phyloP scores from a whole-genome alignment of 2,797 vertebrate genomes.

The Anabas testudineus region DNA sequence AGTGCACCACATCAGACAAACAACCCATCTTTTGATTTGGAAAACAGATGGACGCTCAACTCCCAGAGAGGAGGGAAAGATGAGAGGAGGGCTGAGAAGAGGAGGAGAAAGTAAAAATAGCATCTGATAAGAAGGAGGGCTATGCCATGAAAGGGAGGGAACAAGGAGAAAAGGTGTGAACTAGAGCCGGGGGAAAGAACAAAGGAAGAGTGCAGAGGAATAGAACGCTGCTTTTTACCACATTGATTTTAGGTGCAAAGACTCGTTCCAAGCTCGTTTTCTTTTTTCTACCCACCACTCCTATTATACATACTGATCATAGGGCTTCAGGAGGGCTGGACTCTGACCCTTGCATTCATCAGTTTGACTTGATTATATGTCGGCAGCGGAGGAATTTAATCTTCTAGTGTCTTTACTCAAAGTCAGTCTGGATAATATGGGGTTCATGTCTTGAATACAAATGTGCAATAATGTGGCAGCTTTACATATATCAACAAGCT shows the following conservation, averaged over 20 bases:
- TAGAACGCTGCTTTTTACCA: constrained; percentile 47
- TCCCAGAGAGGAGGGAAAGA: constrained; percentile 33
- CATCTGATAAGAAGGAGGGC: constrained; percentile 48
- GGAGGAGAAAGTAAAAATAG: constrained; percentile 64
- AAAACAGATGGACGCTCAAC: constrained; percentile 69
- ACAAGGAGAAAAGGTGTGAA: constrained; percentile 53
- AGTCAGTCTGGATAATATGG: background rate
- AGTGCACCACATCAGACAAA: constrained; percentile 66
- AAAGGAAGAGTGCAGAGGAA: constrained; percentile 11
- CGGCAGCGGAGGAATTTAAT: constrained; percentile 21
- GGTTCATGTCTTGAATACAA: constrained; percentile 30
- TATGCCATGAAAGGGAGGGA: constrained; percentile 37
- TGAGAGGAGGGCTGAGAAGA: constrained; percentile 31
- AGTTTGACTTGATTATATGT: constrained; percentile 41
- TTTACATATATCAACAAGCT: background rate
- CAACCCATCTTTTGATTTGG: constrained; percentile 68
- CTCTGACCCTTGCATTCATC: constrained; percentile 28
- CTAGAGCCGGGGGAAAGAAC: background rate
- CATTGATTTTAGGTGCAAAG: constrained; percentile 68
- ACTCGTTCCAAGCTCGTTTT: constrained; percentile 46
- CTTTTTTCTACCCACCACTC: constrained; percentile 3
- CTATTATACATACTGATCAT: constrained; percentile 32
- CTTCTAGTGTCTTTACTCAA: constrained; percentile 18
- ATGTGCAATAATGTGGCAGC: constrained; percentile 20
- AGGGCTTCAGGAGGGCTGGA: constrained; percentile 18